These are phyloP conservation scores for Norana najaformis DNA, from an alignment of 2,888 invertebrate genomes.

Conservation along the genomic window DNA sequence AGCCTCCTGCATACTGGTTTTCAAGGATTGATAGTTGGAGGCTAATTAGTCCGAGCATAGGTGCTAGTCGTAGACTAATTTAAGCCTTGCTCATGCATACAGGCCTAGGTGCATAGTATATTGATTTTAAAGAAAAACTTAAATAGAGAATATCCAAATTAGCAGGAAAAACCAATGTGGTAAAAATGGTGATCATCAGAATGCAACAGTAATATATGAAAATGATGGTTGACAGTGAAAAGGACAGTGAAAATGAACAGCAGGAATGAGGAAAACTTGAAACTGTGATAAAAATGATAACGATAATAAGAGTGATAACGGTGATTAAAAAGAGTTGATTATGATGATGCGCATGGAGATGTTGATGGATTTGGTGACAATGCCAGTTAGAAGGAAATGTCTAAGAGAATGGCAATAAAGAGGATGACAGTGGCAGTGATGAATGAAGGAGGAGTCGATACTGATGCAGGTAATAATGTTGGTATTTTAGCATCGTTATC, in stretches of 20 bases:
- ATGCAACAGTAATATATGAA: background rate
- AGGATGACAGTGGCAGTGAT: background rate
- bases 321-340: background rate
- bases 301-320: slow-evolving; percentile 3
- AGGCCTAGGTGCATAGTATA: too few species aligned
- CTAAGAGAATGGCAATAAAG: background rate
- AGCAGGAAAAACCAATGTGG: background rate
- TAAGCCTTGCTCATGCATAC: too few species aligned
- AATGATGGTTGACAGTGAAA: background rate
- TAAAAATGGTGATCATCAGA: background rate
- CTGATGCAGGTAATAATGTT: background rate
- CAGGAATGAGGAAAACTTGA: background rate
- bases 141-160: background rate
- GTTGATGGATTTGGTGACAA: background rate
- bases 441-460: background rate
- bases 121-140: background rate
- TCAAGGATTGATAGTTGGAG: too few species aligned
- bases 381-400: too few species aligned
- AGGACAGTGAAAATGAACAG: too few species aligned
- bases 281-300: background rate
- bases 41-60: too few species aligned
- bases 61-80: too few species aligned
- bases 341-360: background rate
- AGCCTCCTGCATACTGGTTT: too few species aligned
- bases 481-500: slow-evolving; percentile 84